phyloP scores from a whole-genome alignment of 1,140 invertebrate species.

The Brachionus rubens region DNA sequence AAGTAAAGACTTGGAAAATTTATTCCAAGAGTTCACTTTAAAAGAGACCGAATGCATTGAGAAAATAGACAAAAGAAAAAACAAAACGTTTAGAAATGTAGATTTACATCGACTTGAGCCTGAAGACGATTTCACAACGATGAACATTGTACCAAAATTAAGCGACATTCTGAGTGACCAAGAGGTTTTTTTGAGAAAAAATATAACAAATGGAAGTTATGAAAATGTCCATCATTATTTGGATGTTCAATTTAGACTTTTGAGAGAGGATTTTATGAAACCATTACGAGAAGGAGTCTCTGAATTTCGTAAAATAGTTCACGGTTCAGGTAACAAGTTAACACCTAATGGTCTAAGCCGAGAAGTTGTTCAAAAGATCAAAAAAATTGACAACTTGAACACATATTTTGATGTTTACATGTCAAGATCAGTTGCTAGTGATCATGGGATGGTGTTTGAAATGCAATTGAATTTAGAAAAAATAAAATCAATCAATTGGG shows the following conservation, averaged over 20 bases:
- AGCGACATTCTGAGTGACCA: no score
- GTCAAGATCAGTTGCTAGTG: neutral
- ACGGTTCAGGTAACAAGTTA: neutral
- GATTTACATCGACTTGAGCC: conserved; percentile 39
- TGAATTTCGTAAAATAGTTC: conserved; percentile 48
- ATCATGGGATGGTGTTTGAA: conserved; percentile 47
- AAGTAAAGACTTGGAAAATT: neutral
- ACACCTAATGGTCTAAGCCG: neutral
- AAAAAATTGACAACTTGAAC: conserved; percentile 26
- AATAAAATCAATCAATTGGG: conserved; percentile 49
- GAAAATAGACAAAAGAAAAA: neutral
- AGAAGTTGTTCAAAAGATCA: neutral
- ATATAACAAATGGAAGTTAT: conserved; percentile 67
- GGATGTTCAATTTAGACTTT: conserved; percentile 70
- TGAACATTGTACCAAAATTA: no score
- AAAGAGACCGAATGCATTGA: neutral
- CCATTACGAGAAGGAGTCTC: conserved; percentile 59
- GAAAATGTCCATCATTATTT: conserved; percentile 69
- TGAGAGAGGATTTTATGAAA: conserved; percentile 68
- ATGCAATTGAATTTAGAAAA: conserved; percentile 47
- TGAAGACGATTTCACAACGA: no score
- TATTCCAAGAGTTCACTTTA: neutral
- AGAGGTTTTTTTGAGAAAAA: conserved; percentile 62
- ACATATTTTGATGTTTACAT: conserved; percentile 40
- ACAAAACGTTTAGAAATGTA: conserved; percentile 4